Evolutionary conservation across 2,113 vertebrate genomes (phyloP), one percentile per base, ranked within the genome.

Genomic region (Tachysurus fulvidraco): DNA sequence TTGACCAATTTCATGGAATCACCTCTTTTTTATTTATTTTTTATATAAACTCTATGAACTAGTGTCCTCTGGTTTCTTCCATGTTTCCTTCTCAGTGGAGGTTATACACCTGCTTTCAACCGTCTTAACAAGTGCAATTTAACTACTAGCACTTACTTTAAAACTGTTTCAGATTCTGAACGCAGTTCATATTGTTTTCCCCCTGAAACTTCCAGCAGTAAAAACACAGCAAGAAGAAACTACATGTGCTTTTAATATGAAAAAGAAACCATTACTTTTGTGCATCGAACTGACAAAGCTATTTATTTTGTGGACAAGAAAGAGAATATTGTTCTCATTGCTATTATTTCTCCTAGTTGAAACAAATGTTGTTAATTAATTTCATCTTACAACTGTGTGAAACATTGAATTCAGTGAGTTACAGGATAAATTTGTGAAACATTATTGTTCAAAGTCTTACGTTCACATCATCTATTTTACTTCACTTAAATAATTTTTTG

Each of bases 21-120:
- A 36, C 28, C 19, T 57, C 36, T 36, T 36, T 36, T 36, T 36
- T 36, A 36, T 36, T 36, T 36, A 36, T 36, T 1, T 36, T 36
- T 36, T 36, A 36, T 12, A 16, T 82, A 13, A 14, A 64, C 1
- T 50, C 44, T 36, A 60, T 82, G 21, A 59, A 80, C 55, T 80
- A 59, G 60, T 64, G 64, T 82, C 57, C 60, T 82, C 23, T 65
- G 36, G 36, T 83, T 83, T 50, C 60, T 52, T 50, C 81, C 14
- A 5, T 65, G 41, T 50, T 65, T 82, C 28, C 1, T 8, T 50
- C 25, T 83, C 44, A 46, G 16, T 81, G 80, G 36, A 46, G 4
- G 64, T 64, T 23, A 46, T 81, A 25, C 19, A 7, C 10, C 25
- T 81, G 5, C 55, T 44, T 81, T 60, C 19, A 57, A 14, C 5